These are phyloP conservation scores for Tenebrosternarchus preto DNA, from an alignment of 2,113 vertebrate species.

Conservation along the genomic window DNA sequence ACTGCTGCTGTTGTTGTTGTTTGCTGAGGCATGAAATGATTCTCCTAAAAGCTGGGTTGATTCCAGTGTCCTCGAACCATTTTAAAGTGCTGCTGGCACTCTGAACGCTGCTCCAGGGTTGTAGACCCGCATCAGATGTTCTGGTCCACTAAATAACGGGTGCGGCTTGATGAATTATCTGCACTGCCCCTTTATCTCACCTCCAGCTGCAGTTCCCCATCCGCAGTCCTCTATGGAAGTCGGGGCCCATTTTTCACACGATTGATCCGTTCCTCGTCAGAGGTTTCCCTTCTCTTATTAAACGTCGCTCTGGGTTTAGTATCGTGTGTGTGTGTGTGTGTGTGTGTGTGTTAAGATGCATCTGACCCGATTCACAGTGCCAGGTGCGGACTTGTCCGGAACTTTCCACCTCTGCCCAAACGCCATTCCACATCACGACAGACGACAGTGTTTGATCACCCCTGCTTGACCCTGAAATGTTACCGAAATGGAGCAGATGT, in stretches of 20 bases:
- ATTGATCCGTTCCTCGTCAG: not conserved
- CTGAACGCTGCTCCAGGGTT: not conserved
- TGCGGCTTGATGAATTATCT: not conserved
- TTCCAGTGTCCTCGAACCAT: not conserved
- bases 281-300: too few species aligned
- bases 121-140: not conserved
- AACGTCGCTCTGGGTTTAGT: not conserved
- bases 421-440: too few species aligned
- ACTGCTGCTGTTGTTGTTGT: slow-evolving; percentile 1
- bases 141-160: not conserved
- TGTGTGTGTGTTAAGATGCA: too few species aligned
- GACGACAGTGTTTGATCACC: not conserved
- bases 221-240: too few species aligned
- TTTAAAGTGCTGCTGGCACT: slow-evolving; percentile 2
- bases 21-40: not conserved
- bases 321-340: not conserved
- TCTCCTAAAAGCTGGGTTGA: not conserved
- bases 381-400: not conserved
- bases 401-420: too few species aligned
- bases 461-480: not conserved
- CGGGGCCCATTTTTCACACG: not conserved
- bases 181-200: not conserved
- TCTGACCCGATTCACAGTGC: slow-evolving; percentile 9
- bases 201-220: too few species aligned
- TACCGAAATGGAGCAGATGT: not conserved